Percentiles rank a stretch among this genome's conserved stretches.
phyloP scores from a whole-genome alignment of 1,140 invertebrate genomes.

The Drosophila biarmipes region DNA sequence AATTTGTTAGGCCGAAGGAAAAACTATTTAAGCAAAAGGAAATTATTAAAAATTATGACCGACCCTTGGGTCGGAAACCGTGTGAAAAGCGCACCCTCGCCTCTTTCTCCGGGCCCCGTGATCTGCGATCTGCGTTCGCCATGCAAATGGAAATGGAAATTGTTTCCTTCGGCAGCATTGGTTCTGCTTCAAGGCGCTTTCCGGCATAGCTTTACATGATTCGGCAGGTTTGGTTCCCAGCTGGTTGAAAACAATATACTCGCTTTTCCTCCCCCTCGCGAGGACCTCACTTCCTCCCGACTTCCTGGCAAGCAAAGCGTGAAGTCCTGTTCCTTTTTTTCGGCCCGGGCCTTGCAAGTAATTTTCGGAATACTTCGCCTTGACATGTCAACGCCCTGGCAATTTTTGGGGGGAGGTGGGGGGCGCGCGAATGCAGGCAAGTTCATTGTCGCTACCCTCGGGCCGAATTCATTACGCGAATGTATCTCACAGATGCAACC shows the following conservation, averaged over 20 bases:
- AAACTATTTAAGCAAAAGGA: conserved; percentile 82
- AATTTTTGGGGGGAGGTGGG: conserved; percentile 2
- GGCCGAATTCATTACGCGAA: conserved; percentile 71
- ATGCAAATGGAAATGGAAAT: conserved; percentile 54
- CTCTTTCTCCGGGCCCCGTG: background rate
- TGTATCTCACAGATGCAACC: conserved; percentile 70
- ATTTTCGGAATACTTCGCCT: conserved; percentile 39
- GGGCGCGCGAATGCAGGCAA: conserved; percentile 49
- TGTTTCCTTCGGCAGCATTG: conserved; percentile 37
- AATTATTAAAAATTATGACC: conserved; percentile 83
- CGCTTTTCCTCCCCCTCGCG: conserved; percentile 23
- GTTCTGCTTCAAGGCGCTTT: conserved; percentile 74
- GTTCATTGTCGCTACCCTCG: conserved; percentile 74
- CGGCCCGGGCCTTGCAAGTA: conserved; percentile 24
- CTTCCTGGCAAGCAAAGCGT: conserved; percentile 59
- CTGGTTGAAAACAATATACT: conserved; percentile 12
- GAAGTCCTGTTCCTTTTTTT: conserved; percentile 32
- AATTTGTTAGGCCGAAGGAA: conserved; percentile 76
- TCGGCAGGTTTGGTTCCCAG: conserved; percentile 43
- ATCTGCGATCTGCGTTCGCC: conserved; percentile 15
- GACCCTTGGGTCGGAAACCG: conserved; percentile 55
- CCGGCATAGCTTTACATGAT: conserved; percentile 64
- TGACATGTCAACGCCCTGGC: conserved; percentile 49
- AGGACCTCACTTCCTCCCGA: conserved; percentile 30
- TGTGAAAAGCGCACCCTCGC: conserved; percentile 77